Base-by-base conservation (phyloP, 2,888 invertebrate genomes). In the Rhogogaster chlorosoma region DNA sequence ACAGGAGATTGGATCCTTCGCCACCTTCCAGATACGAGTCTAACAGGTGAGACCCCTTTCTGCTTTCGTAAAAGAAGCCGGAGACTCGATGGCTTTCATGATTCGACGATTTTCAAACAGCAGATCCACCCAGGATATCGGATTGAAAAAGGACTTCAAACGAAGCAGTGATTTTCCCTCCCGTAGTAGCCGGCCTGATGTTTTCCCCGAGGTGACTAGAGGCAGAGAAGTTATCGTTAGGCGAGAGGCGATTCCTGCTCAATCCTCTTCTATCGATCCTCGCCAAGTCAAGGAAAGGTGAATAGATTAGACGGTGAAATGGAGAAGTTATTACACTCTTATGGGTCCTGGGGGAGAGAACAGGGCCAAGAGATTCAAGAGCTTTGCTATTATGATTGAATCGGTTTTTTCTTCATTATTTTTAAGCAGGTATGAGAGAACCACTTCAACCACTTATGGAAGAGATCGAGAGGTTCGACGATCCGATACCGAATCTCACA, bases 261-360 rank as follows among this genome's bases (percentile, higher is more conserved):
- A 90, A 29, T 86, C 92, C 29, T 89, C 92, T 45, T 90, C 93
- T 64, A 90, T 92, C 45, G 93, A 93, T 87, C 92, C 93, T 38
- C 91, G 93, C 70, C 93, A 92, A 87, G 92, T 92, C 7, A 93
- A 93, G 88, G 93, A 93, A 85, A 92, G 92, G 93, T 93, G 86
- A 80, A 86, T 87, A 57, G 6, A 18, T 53, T 9, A 9, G 36
- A 32, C 18, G 7, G 38, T 10, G 5, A 4, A 6, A 32, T 15
- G 10, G 49, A 42, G 45, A 9, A 2, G 18, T 36, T 9, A 45
- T 9, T 18, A 71, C 10, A 18, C 0, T 67, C 12, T 67, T 32
- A 5, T 67, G 6, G 1, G 32, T 29, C 32, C 0, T 67, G 12
- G 0, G 18, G 6, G 53, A n/a, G n/a, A 7, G n/a, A 53, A n/a